These are phyloP conservation scores for Riparia riparia DNA, from an alignment of 2,113 vertebrate genomes.

Conservation along the genomic window DNA sequence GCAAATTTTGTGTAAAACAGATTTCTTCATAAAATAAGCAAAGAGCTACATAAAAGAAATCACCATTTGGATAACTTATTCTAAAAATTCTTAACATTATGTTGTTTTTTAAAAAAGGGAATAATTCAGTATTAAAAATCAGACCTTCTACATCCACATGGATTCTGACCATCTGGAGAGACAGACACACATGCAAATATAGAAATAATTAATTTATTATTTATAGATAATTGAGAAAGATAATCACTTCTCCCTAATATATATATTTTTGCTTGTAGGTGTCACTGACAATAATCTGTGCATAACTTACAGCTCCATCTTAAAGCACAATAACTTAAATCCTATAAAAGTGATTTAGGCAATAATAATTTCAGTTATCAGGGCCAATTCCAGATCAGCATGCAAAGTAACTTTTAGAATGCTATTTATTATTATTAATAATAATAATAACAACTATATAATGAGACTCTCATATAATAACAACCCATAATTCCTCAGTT, in stretches of 20 bases:
- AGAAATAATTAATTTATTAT: not conserved
- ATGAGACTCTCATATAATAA: not conserved
- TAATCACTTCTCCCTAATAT: not conserved
- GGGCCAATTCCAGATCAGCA: not conserved
- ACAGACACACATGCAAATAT: rapidly evolving
- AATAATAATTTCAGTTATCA: not conserved
- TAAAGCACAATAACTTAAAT: not conserved
- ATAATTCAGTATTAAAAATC: not conserved
- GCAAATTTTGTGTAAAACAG: not conserved
- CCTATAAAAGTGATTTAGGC: not conserved
- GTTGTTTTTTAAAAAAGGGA: not conserved
- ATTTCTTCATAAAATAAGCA: not conserved
- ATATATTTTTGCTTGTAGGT: not conserved
- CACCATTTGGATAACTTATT: not conserved
- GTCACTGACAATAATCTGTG: not conserved
- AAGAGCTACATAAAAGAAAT: not conserved
- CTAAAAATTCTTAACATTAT: not conserved
- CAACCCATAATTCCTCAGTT: not conserved
- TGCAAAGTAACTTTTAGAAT: not conserved
- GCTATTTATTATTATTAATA: not conserved
- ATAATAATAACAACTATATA: not conserved
- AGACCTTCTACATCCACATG: not conserved
- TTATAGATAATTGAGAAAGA: not conserved
- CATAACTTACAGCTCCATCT: not conserved
- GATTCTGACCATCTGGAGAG: not conserved